Conservation (phyloP, 2,113 vertebrate species). For the Rhinolophus ferrumequinum region DNA sequence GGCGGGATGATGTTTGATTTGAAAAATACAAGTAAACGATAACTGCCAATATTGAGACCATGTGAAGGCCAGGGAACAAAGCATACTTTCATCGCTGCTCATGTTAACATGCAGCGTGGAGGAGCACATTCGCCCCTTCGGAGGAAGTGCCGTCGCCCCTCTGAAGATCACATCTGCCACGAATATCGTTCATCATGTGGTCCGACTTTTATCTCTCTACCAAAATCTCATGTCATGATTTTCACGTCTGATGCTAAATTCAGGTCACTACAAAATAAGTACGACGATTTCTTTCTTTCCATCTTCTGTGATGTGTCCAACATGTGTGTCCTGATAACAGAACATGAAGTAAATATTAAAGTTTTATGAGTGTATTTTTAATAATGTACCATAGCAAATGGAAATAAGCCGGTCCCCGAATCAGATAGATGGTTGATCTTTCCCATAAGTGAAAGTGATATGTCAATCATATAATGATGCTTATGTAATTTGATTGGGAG, state of each 20-base stretch:
- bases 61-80: slow-evolving; percentile 92
- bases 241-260: slow-evolving; percentile 85
- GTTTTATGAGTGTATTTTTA: not conserved
- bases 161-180: slow-evolving; percentile 93
- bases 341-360: not conserved
- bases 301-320: slow-evolving; percentile 71
- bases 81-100: slow-evolving; percentile 92
- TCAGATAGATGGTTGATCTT: not conserved
- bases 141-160: slow-evolving; percentile 93
- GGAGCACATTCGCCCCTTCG: slow-evolving; percentile 88
- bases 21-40: slow-evolving; percentile 85
- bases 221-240: slow-evolving; percentile 84
- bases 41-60: slow-evolving; percentile 90
- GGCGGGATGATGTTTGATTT: slow-evolving; percentile 82
- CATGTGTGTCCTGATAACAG: slow-evolving; percentile 61
- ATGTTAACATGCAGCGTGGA: slow-evolving; percentile 92
- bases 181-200: slow-evolving; percentile 92
- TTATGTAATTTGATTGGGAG: not conserved
- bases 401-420: not conserved
- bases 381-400: not conserved
- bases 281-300: slow-evolving; percentile 75
- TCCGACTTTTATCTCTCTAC: slow-evolving; percentile 86
- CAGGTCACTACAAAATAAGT: slow-evolving; percentile 81
- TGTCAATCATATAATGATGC: not conserved
- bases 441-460: not conserved